Base-by-base conservation (phyloP, 2,888 invertebrate species). In the Agrotis segetum region DNA sequence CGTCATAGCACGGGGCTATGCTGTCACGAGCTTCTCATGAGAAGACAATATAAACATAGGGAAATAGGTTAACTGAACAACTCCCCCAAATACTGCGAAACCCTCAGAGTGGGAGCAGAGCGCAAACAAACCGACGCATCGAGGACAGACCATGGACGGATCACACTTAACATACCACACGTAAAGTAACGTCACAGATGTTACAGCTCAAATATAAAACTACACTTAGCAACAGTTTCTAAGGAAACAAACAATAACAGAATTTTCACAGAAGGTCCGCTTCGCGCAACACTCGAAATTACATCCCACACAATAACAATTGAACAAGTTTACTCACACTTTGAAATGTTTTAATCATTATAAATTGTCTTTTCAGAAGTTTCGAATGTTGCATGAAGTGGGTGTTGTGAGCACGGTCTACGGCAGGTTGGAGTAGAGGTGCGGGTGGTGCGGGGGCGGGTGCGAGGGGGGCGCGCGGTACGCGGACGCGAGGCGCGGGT, bases 121-220 rank as follows among this genome's bases (percentile, higher is more conserved):
- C 53, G 55, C 53, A 77, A 72, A 82, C 24, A 65, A 82, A 82
- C 67, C 44, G 61, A 60, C 80, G 79, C 81, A 74, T 71, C 74
- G 77, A 85, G 86, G 84, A 88, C 83, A 88, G 88, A 79, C 86
- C 89, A 86, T 93, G 93, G 93, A 94, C 93, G 93, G 93, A 94
- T 92, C 91, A 88, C 89, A 90, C 90, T 88, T 85, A 87, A 89
- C 82, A 87, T 78, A 87, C 82, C 72, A 59, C 67, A 77, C 64
- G 58, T 76, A 65, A 71, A 72, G 50, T 65, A 67, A 77, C 44
- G 79, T 78, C 52, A 49, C 19, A 72, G 65, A 58, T 72, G 58
- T 76, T 55, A 55, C 71, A 66, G 70, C 34, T 61, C 67, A 59
- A 55, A 70, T 58, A 80, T 61, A 67, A 73, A 83, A 81, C 53